Percentiles rank a stretch among this genome's conserved stretches.
Conservation (phyloP, 1,140 invertebrate genomes). For the Drosophila parabipectinata region DNA sequence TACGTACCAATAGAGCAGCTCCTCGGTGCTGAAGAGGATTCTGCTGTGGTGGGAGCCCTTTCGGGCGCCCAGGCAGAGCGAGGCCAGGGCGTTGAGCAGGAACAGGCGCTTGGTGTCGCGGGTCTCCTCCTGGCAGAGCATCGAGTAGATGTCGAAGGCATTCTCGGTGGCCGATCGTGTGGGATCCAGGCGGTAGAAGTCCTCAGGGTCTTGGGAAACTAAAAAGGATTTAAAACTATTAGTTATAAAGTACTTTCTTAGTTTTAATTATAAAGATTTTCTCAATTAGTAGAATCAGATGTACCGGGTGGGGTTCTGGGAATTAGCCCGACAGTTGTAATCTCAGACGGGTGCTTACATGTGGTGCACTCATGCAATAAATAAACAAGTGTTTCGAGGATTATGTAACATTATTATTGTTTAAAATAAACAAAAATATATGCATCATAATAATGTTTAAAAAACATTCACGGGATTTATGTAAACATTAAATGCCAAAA, state of each 20-base stretch:
- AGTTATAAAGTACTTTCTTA: not conserved
- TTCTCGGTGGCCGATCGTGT: slow-evolving; percentile 74
- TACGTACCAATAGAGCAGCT: slow-evolving; percentile 93
- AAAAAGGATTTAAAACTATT: not conserved
- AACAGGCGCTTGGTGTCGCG: slow-evolving; percentile 78
- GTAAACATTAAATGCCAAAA: no score
- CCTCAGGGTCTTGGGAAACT: slow-evolving; percentile 80
- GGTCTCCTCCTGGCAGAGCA: slow-evolving; percentile 72
- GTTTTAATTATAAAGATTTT: not conserved
- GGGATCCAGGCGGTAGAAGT: slow-evolving; percentile 77
- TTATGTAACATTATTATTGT: no score
- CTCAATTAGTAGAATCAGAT: not conserved
- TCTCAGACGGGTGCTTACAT: not conserved
- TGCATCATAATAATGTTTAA: no score
- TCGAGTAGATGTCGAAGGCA: slow-evolving; percentile 78
- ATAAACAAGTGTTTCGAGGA: not conserved
- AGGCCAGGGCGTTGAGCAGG: slow-evolving; percentile 78
- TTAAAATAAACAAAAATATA: no score
- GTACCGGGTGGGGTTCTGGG: not conserved
- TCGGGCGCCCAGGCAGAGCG: slow-evolving; percentile 82
- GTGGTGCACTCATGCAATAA: not conserved
- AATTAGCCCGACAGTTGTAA: not conserved
- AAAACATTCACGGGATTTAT: no score
- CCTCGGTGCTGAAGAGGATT: slow-evolving; percentile 89
- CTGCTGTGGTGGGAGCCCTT: slow-evolving; percentile 77